Conservation (phyloP, 1,140 invertebrate species). For the Drosophila littoralis region DNA sequence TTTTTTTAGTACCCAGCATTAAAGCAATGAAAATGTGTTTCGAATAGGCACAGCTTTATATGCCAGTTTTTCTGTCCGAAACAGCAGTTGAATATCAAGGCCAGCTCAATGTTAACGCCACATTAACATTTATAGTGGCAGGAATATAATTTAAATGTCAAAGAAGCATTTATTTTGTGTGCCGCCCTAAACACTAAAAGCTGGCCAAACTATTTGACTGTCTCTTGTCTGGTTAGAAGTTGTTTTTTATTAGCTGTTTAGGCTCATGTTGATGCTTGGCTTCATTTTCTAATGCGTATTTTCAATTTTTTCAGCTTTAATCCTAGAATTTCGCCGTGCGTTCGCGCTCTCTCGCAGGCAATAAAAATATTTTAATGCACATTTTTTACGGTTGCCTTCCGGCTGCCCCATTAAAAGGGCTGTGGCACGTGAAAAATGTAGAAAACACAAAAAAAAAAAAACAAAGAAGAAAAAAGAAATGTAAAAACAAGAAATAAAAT, state of each 20-base stretch:
- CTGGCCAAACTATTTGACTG: conserved; percentile 3
- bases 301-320: conserved; percentile 71
- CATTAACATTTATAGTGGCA: conserved; percentile 28
- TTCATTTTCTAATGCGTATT: conserved; percentile 75
- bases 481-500: conserved; percentile 58
- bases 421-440: conserved; percentile 46
- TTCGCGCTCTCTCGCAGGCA: conserved; percentile 40
- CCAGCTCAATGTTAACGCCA: neutral
- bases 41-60: too few species aligned
- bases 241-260: conserved; percentile 64
- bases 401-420: conserved; percentile 70
- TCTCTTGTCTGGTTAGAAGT: neutral
- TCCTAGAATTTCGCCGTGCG: conserved; percentile 32
- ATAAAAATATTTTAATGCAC: conserved; percentile 82
- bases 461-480: conserved; percentile 28
- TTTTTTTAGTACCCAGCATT: too few species aligned
- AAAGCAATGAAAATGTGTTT: too few species aligned
- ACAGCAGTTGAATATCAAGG: neutral
- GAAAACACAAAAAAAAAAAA: conserved; percentile 24
- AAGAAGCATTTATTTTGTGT: conserved; percentile 2
- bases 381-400: conserved; percentile 55
- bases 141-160: conserved; percentile 20
- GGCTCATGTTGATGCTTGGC: conserved; percentile 32
- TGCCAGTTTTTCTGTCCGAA: too few species aligned
- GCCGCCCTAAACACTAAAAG: neutral